Conservation (phyloP, 1,140 invertebrate species). For the Elymnias hypermnestra region DNA sequence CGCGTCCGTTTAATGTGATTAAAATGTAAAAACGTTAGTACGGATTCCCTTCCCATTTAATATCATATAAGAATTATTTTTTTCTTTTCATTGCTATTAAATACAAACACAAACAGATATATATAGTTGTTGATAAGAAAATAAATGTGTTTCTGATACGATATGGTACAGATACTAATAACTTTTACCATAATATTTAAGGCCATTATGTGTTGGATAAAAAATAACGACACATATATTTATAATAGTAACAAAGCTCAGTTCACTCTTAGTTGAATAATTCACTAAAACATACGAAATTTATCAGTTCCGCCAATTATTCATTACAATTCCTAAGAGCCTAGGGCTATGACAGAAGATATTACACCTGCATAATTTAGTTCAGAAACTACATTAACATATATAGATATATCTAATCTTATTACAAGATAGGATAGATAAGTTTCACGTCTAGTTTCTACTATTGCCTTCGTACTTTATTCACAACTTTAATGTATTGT, state of each 20-base stretch:
- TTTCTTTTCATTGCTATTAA: neutral
- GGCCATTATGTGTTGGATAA: too few species aligned
- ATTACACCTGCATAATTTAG: constrained; percentile 8
- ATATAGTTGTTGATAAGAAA: too few species aligned
- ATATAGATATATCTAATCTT: constrained; percentile 6
- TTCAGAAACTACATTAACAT: constrained; percentile 10
- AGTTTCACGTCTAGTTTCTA: constrained; percentile 1
- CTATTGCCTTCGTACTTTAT: constrained; percentile 3
- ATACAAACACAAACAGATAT: too few species aligned
- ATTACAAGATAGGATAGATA: neutral
- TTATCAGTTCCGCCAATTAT: too few species aligned
- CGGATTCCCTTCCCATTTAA: too few species aligned
- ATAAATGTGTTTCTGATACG: too few species aligned
- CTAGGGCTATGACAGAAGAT: neutral
- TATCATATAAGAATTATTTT: neutral
- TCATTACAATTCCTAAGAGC: neutral
- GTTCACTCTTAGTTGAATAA: too few species aligned
- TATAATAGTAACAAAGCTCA: too few species aligned
- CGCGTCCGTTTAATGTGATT: constrained; percentile 3
- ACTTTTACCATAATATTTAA: too few species aligned
- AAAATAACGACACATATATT: too few species aligned
- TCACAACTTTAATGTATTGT: neutral
- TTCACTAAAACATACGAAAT: too few species aligned
- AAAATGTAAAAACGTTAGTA: neutral
- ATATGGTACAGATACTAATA: too few species aligned